phyloP scores from a whole-genome alignment of 2,888 invertebrate genomes.

The Malthinus flaveolus region DNA sequence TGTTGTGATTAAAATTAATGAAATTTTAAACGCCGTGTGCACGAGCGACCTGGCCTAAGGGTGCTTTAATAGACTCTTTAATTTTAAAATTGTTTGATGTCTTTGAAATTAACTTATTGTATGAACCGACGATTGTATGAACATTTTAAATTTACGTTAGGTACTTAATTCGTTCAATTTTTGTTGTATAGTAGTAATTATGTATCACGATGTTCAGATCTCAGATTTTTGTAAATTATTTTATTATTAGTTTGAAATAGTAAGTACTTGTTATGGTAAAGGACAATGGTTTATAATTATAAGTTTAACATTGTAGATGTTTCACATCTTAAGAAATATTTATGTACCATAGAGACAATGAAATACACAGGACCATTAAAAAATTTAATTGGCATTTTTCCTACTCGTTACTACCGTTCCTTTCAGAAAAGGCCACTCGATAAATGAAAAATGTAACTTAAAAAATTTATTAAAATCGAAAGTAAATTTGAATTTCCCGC shows the following conservation, averaged over 20 bases:
- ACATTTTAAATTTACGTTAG: slow-evolving; percentile 39
- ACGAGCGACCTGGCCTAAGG: slow-evolving; percentile 17
- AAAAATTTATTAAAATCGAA: slow-evolving; percentile 2
- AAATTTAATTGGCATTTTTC: not conserved
- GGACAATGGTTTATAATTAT: slow-evolving; percentile 51
- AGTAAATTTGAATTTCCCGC: not conserved
- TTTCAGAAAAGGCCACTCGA: no score
- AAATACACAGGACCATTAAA: slow-evolving; percentile 29
- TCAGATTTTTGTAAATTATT: slow-evolving; percentile 45
- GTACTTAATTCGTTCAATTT: slow-evolving; percentile 45
- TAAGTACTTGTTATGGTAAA: slow-evolving; percentile 51
- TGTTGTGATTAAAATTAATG: not conserved
- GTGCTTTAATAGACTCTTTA: slow-evolving; percentile 18
- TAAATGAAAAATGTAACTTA: not conserved
- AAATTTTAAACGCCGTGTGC: not conserved
- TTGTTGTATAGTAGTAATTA: slow-evolving; percentile 21
- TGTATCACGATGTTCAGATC: slow-evolving; percentile 42
- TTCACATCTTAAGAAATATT: slow-evolving; percentile 48
- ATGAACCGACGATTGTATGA: slow-evolving; percentile 15
- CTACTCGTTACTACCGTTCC: not conserved
- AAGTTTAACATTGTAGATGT: slow-evolving; percentile 47
- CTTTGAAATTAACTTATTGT: slow-evolving; percentile 17
- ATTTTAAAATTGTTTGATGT: slow-evolving; percentile 9
- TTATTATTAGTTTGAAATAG: slow-evolving; percentile 42
- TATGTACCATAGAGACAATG: slow-evolving; percentile 47